These are phyloP conservation scores for Brienomyrus longianalis DNA, from an alignment of 2,113 vertebrate genomes.

Conservation along the genomic window DNA sequence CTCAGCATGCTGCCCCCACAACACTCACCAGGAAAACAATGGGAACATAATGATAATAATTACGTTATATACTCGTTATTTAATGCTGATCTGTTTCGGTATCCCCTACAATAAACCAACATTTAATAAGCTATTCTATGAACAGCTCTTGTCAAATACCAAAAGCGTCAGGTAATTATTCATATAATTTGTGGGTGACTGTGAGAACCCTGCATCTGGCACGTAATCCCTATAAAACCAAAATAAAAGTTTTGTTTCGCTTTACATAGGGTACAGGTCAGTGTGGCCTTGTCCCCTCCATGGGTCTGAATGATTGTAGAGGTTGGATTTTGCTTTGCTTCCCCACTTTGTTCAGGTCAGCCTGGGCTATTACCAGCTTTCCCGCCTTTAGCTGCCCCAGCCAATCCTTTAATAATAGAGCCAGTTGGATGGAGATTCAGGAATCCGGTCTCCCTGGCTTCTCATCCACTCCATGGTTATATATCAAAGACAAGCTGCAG, in stretches of 20 bases:
- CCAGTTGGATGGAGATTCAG: slow-evolving; percentile 42
- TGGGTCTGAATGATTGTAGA: background rate
- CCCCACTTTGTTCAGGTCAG: slow-evolving; percentile 27
- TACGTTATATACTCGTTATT: background rate
- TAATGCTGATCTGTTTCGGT: background rate
- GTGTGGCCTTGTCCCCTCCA: background rate
- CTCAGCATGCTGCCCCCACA: background rate
- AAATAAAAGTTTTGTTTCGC: background rate
- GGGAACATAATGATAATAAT: background rate
- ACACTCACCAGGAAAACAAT: background rate
- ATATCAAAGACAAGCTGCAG: slow-evolving; percentile 1
- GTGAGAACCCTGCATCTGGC: background rate
- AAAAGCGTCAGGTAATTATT: background rate
- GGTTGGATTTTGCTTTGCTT: slow-evolving; percentile 18
- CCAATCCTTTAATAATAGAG: slow-evolving; percentile 58
- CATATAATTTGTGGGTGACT: background rate
- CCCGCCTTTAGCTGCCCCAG: slow-evolving; percentile 46
- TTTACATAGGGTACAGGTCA: background rate
- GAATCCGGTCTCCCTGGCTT: slow-evolving; percentile 28
- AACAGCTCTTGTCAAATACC: background rate
- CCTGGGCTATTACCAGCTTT: slow-evolving; percentile 27
- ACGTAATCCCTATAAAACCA: background rate
- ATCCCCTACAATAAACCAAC: background rate
- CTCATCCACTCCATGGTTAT: background rate
- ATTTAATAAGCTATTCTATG: background rate